A percentile compares a stretch with the other conserved stretches of the same genome.
These are phyloP conservation scores for Erebia palarica DNA, from an alignment of 2,888 invertebrate genomes.

Conservation along the genomic window DNA sequence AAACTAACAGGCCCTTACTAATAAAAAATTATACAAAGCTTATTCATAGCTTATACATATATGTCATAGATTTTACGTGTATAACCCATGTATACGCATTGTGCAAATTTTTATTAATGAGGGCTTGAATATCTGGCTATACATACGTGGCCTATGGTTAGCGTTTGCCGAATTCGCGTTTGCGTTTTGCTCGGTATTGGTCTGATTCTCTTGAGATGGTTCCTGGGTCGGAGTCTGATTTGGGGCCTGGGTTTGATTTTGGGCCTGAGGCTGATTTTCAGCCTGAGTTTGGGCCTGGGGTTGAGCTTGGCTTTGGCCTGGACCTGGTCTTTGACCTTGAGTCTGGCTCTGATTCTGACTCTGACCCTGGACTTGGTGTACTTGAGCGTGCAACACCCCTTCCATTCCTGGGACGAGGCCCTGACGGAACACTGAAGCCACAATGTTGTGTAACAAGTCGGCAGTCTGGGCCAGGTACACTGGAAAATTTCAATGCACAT, in stretches of 20 bases:
- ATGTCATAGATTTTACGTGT: not conserved
- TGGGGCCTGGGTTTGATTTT: conserved; percentile 22
- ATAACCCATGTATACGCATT: not conserved
- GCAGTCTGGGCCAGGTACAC: conserved; percentile 54
- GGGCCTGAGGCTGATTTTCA: conserved; percentile 8
- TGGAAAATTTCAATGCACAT: conserved; percentile 39
- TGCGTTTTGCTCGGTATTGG: conserved; percentile 26
- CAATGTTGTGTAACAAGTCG: conserved; percentile 59
- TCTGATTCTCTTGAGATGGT: conserved; percentile 30
- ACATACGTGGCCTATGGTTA: conserved; percentile 37
- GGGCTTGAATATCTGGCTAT: conserved; percentile 7
- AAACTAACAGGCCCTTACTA: conserved; percentile 1
- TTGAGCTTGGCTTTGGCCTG: not conserved
- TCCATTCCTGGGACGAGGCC: conserved; percentile 55
- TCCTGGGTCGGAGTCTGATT: conserved; percentile 21
- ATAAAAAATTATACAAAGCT: not conserved
- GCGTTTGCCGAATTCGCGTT: conserved; percentile 24
- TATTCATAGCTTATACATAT: not conserved
- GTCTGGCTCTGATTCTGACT: conserved; percentile 25
- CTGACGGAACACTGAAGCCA: conserved; percentile 58
- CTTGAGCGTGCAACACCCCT: conserved; percentile 47
- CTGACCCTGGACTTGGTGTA: conserved; percentile 31
- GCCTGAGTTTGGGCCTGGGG: conserved; percentile 1
- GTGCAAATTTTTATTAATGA: not conserved
- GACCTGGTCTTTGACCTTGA: conserved; percentile 25